Conservation (phyloP, 2,888 invertebrate genomes). For the Baronia brevicornis region DNA sequence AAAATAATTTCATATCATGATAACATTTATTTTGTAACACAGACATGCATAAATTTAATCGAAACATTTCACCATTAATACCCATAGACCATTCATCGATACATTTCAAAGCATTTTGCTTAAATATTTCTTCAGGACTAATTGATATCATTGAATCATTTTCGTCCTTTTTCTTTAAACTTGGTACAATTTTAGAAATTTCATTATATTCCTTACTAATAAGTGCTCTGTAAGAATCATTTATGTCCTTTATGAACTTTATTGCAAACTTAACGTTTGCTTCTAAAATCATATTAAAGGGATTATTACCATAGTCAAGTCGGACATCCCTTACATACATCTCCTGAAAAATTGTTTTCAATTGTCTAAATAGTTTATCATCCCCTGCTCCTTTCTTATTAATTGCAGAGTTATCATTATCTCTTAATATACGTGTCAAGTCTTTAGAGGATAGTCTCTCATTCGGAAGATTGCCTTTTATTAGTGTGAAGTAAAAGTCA, state of each 20-base stretch:
- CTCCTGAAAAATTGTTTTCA: slow-evolving; percentile 50
- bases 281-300: slow-evolving; percentile 55
- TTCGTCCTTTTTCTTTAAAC: slow-evolving; percentile 49
- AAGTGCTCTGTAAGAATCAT: slow-evolving; percentile 43
- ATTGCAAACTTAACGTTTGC: slow-evolving; percentile 56
- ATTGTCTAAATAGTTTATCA: slow-evolving; percentile 52
- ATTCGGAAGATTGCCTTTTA: slow-evolving; percentile 48
- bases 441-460: slow-evolving; percentile 55
- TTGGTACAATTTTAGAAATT: slow-evolving; percentile 43
- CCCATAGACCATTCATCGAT: slow-evolving; percentile 77
- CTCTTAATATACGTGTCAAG: slow-evolving; percentile 47
- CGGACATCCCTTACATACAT: slow-evolving; percentile 49
- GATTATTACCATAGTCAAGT: slow-evolving; percentile 59
- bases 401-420: slow-evolving; percentile 44
- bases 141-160: slow-evolving; percentile 36
- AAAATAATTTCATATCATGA: slow-evolving; percentile 58
- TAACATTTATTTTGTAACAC: slow-evolving; percentile 53
- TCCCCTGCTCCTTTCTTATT: slow-evolving; percentile 49
- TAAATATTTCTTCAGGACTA: slow-evolving; percentile 49
- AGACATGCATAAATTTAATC: slow-evolving; percentile 58
- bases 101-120: slow-evolving; percentile 53
- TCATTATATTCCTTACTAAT: slow-evolving; percentile 55
- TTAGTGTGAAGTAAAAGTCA: slow-evolving; percentile 59
- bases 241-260: slow-evolving; percentile 48
- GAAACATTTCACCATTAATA: slow-evolving; percentile 71